Base-by-base conservation (phyloP, 2,888 invertebrate species). In the Cremastinae sp. region DNA sequence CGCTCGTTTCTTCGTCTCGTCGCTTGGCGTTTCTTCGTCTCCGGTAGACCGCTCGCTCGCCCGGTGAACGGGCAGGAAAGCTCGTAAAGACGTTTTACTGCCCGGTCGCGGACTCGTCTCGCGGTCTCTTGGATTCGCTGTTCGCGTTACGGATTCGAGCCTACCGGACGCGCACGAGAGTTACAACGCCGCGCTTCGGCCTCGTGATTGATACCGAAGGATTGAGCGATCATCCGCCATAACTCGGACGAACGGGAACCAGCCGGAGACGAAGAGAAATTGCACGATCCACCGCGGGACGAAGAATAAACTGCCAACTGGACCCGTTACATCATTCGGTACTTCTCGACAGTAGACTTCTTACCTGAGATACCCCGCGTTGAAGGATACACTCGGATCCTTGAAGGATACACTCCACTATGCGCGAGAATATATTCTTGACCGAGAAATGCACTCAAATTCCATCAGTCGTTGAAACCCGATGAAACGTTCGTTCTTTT, bases 181-280 rank as follows among this genome's bases (percentile, higher is more conserved):
- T 80, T 80, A 82, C 81, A 78, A 76, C 79, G 81, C 78, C 28
- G 28, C 79, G 71, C 80, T 78, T 64, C 79, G 81, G 79, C 80
- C 81, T 79, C 75, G 83, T 87, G 88, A 89, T 88, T 85, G 88
- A 88, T 88, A 85, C 82, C 84, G 80, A 71, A 79, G 83, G 83
- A 87, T 88, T 86, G 87, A 85, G 86, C 82, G 86, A 85, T 88
- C 84, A 84, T 84, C 84, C 82, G 81, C 82, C 81, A 83, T 81
- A 83, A 84, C 78, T 81, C 53, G 64, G 43, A 54, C 59, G 62
- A 77, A 73, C 73, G 75, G 53, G 8, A 28, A 34, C 22, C 38
- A 20, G 22, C 59, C 16, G 12, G 12, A 49, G 51, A 51, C 7
- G 28, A 51, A 53, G 68, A 69, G 58, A 76, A 36, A 66, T 75